Evolutionary conservation across 2,888 invertebrate genomes (phyloP), one percentile per base, ranked within the genome.

Genomic region (Dicranocentrus wangi): DNA sequence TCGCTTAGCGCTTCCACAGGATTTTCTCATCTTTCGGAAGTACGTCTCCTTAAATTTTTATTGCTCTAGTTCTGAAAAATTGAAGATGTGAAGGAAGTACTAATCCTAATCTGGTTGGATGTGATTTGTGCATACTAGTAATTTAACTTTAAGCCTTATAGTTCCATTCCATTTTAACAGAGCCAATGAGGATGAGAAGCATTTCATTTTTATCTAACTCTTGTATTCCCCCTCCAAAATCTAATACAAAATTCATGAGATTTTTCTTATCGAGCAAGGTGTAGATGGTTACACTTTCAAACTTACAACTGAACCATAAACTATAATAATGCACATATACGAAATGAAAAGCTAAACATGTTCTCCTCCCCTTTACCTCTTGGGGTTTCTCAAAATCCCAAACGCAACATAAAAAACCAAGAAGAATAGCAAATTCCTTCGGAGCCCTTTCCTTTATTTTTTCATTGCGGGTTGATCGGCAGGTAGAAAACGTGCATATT

Each of bases 161-260:
- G 10, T 10, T 7, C 32, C 32, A 32, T 32, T 10, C 10, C 32
- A 32, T 32, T 10, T 7, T 32, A 32, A 32, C n/a, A 32, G 32
- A 32, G 3, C 10, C 10, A 32, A 32, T 7, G 32, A 32, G 10
- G 3, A 32, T 7, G 5, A 32, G 3, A 32, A 32, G 10, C 3
- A 3, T 3, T 10, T 7, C 3, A 32, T 10, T 32, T 32, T 7
- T 10, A 32, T 7, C 32, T 32, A 7, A 10, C 32, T 32, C 10
- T 10, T 32, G 10, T 10, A 32, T 32, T 32, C 10, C 32, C 32
- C 3, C 47, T n/a, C 3, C 17, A 17, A 15, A 55, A 55, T 55
- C 23, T 23, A 55, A 55, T 55, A 55, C 21, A 21, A 55, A 55
- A 55, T 55, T 55, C 55, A 55, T 55, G 55, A 55, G 55, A 23